Percentiles rank a stretch among this genome's conserved stretches.
These are phyloP conservation scores for Chamaetylas fuelleborni DNA, from an alignment of 2,113 vertebrate species.

Conservation along the genomic window DNA sequence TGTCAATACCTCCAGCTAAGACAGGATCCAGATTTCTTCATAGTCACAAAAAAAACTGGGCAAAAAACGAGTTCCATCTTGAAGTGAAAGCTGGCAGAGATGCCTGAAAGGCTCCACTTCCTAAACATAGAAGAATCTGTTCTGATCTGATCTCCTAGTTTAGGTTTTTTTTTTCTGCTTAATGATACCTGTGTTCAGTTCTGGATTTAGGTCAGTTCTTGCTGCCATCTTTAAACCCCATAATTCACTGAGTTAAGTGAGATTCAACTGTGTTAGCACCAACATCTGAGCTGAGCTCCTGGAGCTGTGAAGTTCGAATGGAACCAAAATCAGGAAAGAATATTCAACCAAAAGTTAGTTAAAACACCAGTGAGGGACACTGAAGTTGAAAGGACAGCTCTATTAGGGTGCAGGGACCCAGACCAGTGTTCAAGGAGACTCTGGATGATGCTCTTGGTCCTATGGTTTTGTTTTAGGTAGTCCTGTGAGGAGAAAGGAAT, in stretches of 20 bases:
- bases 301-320: neutral
- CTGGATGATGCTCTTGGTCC: neutral
- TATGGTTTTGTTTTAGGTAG: neutral
- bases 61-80: rapidly evolving
- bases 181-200: neutral
- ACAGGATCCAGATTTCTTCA: neutral
- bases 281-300: neutral
- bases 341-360: neutral
- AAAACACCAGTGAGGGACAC: neutral
- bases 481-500: neutral
- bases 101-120: neutral
- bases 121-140: neutral
- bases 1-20: neutral
- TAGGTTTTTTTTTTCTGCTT: neutral
- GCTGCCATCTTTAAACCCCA: neutral
- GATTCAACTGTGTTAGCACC: neutral
- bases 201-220: neutral
- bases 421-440: neutral
- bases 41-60: neutral
- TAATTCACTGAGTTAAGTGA: neutral
- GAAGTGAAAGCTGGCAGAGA: neutral
- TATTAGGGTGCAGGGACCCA: neutral
- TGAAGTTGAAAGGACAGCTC: neutral
- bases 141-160: neutral
- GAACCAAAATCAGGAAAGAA: neutral